phyloP scores from a whole-genome alignment of 2,888 invertebrate species.

The Endotricha flammealis region DNA sequence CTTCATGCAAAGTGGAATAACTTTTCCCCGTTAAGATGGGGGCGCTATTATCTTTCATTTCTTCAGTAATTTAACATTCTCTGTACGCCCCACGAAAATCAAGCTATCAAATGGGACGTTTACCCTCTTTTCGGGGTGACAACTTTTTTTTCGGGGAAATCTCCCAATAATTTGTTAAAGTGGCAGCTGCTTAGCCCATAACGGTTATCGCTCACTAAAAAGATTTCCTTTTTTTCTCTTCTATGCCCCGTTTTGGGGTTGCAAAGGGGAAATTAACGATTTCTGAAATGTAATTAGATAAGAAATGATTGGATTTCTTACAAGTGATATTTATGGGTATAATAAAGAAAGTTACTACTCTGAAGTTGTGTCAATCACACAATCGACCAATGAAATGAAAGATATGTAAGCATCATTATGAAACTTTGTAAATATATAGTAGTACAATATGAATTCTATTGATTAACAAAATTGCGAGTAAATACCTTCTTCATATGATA shows the following conservation, averaged over 20 bases:
- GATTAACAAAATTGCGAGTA: no score
- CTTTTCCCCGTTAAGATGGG: constrained; percentile 58
- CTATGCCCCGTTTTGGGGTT: constrained; percentile 24
- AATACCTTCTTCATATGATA: no score
- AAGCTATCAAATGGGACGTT: constrained; percentile 71
- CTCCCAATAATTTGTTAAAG: constrained; percentile 75
- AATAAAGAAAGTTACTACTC: no score
- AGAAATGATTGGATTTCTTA: background rate
- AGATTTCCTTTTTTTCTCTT: constrained; percentile 42
- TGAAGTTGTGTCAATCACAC: no score
- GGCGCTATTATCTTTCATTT: constrained; percentile 76
- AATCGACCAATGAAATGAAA: no score
- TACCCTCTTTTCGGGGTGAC: constrained; percentile 64
- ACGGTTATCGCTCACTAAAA: constrained; percentile 70
- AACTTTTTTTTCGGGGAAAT: constrained; percentile 68
- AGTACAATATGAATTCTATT: no score
- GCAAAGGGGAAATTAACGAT: constrained; percentile 25
- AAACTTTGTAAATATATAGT: no score
- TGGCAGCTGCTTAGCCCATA: constrained; percentile 72
- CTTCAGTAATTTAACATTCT: constrained; percentile 75
- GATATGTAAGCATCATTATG: no score
- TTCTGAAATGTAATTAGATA: constrained; percentile 3
- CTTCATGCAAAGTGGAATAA: constrained; percentile 46
- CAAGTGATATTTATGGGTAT: background rate
- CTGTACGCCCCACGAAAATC: constrained; percentile 63